A percentile compares a stretch with the other conserved stretches of the same genome.
These are phyloP conservation scores for Hydrotaea cyrtoneurina DNA, from an alignment of 2,888 invertebrate genomes.

Conservation along the genomic window DNA sequence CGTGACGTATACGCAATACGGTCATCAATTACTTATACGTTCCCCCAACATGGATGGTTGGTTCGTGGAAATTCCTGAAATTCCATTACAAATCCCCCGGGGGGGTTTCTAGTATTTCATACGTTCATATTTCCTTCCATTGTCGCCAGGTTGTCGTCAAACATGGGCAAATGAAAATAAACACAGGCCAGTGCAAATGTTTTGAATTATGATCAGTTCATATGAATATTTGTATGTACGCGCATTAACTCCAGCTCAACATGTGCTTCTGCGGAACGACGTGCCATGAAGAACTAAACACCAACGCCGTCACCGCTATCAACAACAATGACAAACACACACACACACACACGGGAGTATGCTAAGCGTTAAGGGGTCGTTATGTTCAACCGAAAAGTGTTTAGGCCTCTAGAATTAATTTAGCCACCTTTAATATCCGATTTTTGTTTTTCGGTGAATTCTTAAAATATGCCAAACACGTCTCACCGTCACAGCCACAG, in stretches of 20 bases:
- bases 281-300: conserved; percentile 45
- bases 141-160: background rate
- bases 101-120: background rate
- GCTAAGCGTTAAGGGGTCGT: background rate
- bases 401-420: conserved; percentile 44
- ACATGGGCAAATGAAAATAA: conserved; percentile 38
- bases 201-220: conserved; percentile 58
- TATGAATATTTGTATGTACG: no score
- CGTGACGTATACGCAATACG: background rate
- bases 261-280: conserved; percentile 37
- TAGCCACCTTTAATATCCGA: conserved; percentile 2
- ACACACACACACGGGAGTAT: background rate
- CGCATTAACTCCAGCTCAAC: conserved; percentile 20
- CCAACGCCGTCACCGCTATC: background rate
- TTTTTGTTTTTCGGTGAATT: background rate
- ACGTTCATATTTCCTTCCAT: background rate
- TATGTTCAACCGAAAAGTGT: conserved; percentile 34
- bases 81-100: background rate
- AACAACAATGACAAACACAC: background rate
- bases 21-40: background rate
- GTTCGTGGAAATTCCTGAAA: background rate
- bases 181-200: conserved; percentile 21
- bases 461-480: conserved; percentile 60
- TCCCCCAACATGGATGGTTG: background rate
- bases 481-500: background rate